Evolutionary conservation across 1,140 invertebrate genomes (phyloP).

Genomic region (Platyscapa corneri): DNA sequence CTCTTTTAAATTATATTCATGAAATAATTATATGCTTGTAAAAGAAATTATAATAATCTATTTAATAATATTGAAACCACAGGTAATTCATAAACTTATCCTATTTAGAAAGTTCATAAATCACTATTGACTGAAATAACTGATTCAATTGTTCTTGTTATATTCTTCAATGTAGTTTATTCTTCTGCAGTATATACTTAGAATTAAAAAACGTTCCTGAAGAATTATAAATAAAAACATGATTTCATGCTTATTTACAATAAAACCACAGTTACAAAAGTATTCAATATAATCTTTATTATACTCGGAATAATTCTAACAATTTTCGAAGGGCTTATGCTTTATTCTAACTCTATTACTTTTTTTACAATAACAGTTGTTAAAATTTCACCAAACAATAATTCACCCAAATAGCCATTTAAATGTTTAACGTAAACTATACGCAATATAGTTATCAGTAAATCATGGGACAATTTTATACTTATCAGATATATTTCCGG

Average conservation of each 20-base stretch:
- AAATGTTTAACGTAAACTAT: background rate
- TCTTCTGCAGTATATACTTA: background rate
- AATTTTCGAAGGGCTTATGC: background rate
- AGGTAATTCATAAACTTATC: background rate
- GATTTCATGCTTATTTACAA: background rate
- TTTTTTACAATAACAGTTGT: background rate
- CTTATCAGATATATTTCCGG: background rate
- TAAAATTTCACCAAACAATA: background rate
- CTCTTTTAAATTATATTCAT: background rate
- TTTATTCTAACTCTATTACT: background rate
- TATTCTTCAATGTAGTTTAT: background rate
- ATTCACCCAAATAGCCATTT: background rate
- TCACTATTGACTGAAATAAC: background rate
- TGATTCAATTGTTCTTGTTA: background rate
- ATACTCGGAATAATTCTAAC: background rate
- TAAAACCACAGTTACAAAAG: background rate
- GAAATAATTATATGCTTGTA: background rate
- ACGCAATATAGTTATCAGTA: background rate
- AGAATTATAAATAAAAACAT: background rate
- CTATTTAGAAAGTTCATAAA: conserved; percentile 7
- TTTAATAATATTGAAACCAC: background rate
- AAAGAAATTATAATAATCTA: conserved; percentile 1
- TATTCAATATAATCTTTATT: background rate
- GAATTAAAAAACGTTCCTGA: background rate
- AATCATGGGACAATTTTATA: background rate